These are phyloP conservation scores for Acanthisitta chloris DNA, from an alignment of 2,113 vertebrate genomes.

Conservation along the genomic window DNA sequence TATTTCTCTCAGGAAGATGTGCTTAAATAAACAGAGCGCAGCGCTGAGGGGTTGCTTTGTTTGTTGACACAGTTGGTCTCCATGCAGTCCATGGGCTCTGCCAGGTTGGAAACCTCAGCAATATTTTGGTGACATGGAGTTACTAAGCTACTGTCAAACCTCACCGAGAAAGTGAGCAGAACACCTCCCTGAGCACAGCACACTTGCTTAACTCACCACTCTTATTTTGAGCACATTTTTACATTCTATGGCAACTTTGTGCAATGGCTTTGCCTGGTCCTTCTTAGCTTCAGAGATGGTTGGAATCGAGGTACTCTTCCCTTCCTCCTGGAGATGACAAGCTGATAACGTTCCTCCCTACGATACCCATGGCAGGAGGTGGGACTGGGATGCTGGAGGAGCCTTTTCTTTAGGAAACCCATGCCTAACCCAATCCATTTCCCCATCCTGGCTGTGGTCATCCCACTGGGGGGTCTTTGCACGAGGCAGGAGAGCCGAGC, in stretches of 20 bases:
- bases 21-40: not conserved
- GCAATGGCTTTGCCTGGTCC: not conserved
- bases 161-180: not conserved
- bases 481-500: not conserved
- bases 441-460: not conserved
- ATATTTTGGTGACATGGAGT: constrained; percentile 69
- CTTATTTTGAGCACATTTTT: not conserved
- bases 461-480: not conserved
- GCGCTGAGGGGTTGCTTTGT: constrained; percentile 33
- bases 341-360: not conserved
- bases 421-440: not conserved
- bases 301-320: not conserved
- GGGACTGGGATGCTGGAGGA: not conserved
- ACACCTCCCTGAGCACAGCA: not conserved
- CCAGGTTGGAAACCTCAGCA: constrained; percentile 70
- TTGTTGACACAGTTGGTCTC: constrained; percentile 72
- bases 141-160: constrained; percentile 66
- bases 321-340: not conserved
- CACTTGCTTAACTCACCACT: accelerated
- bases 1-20: constrained; percentile 37
- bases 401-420: not conserved
- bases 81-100: constrained; percentile 21
- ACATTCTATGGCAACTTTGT: not conserved
- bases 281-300: not conserved
- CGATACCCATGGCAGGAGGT: accelerated